Base-by-base conservation (phyloP, 2,888 invertebrate species). In the Cryptus viduatorius region DNA sequence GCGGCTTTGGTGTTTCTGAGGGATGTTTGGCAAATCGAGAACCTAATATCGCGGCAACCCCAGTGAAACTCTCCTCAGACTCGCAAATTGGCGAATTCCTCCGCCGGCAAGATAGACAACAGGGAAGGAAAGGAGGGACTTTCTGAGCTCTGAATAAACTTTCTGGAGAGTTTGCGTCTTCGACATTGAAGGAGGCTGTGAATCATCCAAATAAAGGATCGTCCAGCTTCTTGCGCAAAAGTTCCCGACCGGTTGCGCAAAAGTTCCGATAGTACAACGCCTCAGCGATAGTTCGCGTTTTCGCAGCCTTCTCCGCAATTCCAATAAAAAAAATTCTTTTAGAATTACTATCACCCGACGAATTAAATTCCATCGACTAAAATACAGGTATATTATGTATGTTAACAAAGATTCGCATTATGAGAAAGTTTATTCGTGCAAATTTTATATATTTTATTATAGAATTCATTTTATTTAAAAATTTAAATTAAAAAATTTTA, bases 21-120 rank as follows among this genome's bases (percentile, higher is more conserved):
- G 29, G 16, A 53, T 50, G 68, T 61, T 75, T 4, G 59, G 64
- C 75, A 68, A 69, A 50, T 37, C 61, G 68, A 59, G 75, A 61
- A 75, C 42, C 81, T 69, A 76, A 75, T 69, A 81, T 81, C 61
- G 31, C 24, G 44, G 50, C 61, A 75, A 81, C 24, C 73, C 68
- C 10, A 14, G 75, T 8, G 75, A 81, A 81, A 69, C 68, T 81
- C 46, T 53, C 61, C 69, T 37, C 46, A 50, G 81, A 61, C 75
- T 81, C 75, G 75, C 75, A 81, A 81, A 81, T 81, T 81, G 81
- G 81, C 69, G 69, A 81, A 81, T 81, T 81, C 81, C 81, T 61
- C 48, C 19, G 29, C 67, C 46, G 42, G 59, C 48, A 68, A 59
- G 68, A 73, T 59, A 48, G 80, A 73, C 80, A 80, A 48, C 81